Evolutionary conservation across 2,888 invertebrate genomes (phyloP), one percentile per base, ranked within the genome.

Genomic region (Craniophora ligustri): DNA sequence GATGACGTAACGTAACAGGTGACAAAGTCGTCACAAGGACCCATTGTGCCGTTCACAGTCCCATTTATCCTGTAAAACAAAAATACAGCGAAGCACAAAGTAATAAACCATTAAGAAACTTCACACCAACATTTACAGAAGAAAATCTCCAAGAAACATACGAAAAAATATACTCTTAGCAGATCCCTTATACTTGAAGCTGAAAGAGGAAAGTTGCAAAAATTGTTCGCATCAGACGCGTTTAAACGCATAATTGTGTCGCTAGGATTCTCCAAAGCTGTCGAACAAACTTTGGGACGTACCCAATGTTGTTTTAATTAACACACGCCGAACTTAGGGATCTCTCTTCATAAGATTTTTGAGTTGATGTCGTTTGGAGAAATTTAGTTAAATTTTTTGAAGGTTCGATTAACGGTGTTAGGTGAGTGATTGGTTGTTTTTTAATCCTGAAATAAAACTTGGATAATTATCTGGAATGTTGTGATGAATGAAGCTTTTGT

Each of bases 281-380:
- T 61, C 51, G 71, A 79, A 71, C 67, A 66, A 74, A 79, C 51
- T 70, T 73, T 39, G 49, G 11, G 42, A 64, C 64, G 44, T 42
- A 39, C 28, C 13, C 23, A 80, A 85, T 85, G 82, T 86, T 85
- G 79, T 85, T 87, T 84, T 87, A 84, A 86, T 86, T 83, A 87
- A 83, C 84, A 81, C 75, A 63, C 66, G 72, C 57, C 59, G 62
- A 78, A 75, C 63, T 81, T 66, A 40, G 47, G 47, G 62, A 36
- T 53, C 53, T 32, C 31, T 35, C 16, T 35, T 64, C 51, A 48
- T 40, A 32, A 36, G 28, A 63, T 46, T 44, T 42, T 48, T 18
- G 31, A 55, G 47, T 64, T 31, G 5, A 7, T 36, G 65, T 69
- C 65, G 15, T 44, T 34, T 4, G 64, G 56, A 42, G 35, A n/a